Conservation (phyloP, 2,888 invertebrate genomes). For the Periphyllus acericola region DNA sequence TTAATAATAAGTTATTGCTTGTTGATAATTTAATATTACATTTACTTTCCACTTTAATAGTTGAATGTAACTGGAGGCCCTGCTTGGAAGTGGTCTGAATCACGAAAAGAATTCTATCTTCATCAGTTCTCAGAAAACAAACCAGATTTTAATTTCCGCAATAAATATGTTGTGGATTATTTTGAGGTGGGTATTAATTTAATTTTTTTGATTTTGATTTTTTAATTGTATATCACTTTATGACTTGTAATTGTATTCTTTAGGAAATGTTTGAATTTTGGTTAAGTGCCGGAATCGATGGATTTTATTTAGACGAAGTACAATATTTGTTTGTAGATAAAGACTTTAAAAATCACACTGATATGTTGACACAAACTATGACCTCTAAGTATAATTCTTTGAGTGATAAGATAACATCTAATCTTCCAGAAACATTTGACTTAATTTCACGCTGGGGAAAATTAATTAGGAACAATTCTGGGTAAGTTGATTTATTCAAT, state of each 20-base stretch:
- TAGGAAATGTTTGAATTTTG: slow-evolving; percentile 77
- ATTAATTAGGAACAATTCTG: slow-evolving; percentile 72
- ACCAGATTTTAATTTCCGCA: slow-evolving; percentile 86
- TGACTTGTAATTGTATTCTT: slow-evolving; percentile 42
- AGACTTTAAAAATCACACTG: slow-evolving; percentile 70
- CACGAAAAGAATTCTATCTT: slow-evolving; percentile 78
- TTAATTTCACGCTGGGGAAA: slow-evolving; percentile 75
- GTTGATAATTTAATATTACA: not conserved
- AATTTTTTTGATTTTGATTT: slow-evolving; percentile 63
- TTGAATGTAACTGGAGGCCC: slow-evolving; percentile 71
- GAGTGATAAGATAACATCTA: slow-evolving; percentile 74
- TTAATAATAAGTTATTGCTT: not conserved
- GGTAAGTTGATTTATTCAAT: slow-evolving; percentile 60
- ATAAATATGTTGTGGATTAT: slow-evolving; percentile 74
- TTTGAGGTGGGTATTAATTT: slow-evolving; percentile 68
- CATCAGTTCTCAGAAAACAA: slow-evolving; percentile 77
- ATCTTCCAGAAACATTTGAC: slow-evolving; percentile 72
- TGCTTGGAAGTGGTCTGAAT: slow-evolving; percentile 78
- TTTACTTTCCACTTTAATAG: slow-evolving; percentile 65
- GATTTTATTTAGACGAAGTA: slow-evolving; percentile 79
- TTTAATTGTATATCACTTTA: not conserved
- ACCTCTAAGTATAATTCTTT: slow-evolving; percentile 73
- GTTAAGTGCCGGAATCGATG: slow-evolving; percentile 81
- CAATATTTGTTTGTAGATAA: slow-evolving; percentile 75
- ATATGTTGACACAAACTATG: no score